phyloP scores from a whole-genome alignment of 2,797 vertebrate species.

The Tapirus indicus region DNA sequence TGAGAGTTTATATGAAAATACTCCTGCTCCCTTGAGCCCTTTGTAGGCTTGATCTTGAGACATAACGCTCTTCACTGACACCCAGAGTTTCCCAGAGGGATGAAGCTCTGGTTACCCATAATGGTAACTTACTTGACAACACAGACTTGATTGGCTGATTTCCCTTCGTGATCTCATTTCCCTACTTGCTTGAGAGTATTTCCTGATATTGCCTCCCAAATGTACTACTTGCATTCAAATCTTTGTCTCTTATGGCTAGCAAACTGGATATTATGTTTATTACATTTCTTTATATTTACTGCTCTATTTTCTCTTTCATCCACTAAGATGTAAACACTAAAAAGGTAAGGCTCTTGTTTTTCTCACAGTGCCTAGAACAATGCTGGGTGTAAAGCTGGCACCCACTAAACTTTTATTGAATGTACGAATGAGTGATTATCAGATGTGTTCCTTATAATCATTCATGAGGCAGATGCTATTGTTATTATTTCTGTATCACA shows the following conservation, averaged over 20 bases:
- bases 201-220: neutral
- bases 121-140: neutral
- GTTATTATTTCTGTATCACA: neutral
- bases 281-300: neutral
- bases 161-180: neutral
- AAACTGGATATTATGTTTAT: neutral
- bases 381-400: neutral
- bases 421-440: neutral
- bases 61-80: neutral
- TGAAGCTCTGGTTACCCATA: neutral
- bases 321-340: neutral
- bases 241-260: neutral
- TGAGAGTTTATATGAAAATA: neutral
- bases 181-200: neutral
- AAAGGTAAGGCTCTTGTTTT: neutral
- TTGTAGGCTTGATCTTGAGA: neutral
- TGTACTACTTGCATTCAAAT: neutral
- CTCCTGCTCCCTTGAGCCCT: neutral
- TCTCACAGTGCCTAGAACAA: neutral
- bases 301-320: neutral
- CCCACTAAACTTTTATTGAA: neutral
- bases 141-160: neutral
- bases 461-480: neutral
- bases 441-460: neutral
- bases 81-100: neutral